Evolutionary conservation across 2,113 vertebrate genomes (phyloP).

Genomic region (Actenoides hombroni): DNA sequence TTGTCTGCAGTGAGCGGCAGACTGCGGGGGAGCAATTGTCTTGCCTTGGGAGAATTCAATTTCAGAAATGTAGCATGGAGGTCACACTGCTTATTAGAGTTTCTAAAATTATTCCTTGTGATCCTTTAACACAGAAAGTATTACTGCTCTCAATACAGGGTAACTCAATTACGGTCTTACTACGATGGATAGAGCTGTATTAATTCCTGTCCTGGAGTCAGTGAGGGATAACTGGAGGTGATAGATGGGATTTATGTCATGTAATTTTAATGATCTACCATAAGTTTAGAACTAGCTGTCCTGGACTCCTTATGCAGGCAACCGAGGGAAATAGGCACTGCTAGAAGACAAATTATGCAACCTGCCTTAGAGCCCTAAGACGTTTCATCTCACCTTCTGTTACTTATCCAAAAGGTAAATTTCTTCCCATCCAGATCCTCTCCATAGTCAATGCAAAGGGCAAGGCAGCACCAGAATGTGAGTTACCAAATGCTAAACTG

Average conservation of each 20-base stretch:
- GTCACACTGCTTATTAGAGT: conserved; percentile 59
- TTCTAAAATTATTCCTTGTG: conserved; percentile 61
- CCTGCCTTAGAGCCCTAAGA: neutral
- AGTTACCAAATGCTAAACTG: neutral
- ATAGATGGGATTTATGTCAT: neutral
- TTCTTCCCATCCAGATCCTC: neutral
- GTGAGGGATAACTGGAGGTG: conserved; percentile 16
- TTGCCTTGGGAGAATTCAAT: conserved; percentile 52
- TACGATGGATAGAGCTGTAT: conserved; percentile 2
- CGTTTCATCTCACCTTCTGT: neutral
- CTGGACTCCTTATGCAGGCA: neutral
- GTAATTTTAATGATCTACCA: neutral
- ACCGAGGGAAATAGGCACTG: neutral
- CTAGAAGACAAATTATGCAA: neutral
- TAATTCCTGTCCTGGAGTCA: conserved; percentile 33
- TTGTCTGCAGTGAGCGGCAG: conserved; percentile 19
- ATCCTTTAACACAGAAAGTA: conserved; percentile 47
- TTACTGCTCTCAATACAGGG: conserved; percentile 24
- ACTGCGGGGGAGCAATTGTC: conserved; percentile 22
- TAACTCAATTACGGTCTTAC: conserved; percentile 32
- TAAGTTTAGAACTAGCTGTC: neutral
- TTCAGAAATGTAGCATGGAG: conserved; percentile 52
- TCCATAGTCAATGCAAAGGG: neutral
- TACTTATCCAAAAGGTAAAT: neutral
- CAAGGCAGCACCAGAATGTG: neutral